Percentiles rank a stretch among this genome's conserved stretches.
Evolutionary conservation across 2,888 invertebrate genomes (phyloP).

Genomic region (Drosophila anomalata): DNA sequence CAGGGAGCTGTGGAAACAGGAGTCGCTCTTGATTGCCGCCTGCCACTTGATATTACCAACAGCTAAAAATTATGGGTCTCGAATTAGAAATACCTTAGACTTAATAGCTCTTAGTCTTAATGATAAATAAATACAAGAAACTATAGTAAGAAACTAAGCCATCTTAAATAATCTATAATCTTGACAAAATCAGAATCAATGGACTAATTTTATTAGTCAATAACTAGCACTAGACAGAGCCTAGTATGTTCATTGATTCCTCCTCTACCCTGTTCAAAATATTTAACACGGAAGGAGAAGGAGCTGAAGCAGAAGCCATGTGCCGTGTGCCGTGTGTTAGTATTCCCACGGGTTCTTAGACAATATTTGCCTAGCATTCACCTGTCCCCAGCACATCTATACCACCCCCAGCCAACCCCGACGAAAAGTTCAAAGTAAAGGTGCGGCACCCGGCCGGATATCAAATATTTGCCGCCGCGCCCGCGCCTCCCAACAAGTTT

Average conservation of each 20-base stretch:
- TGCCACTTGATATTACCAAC: constrained; percentile 58
- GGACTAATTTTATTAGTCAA: not conserved
- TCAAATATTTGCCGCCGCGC: constrained; percentile 42
- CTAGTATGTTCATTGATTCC: not conserved
- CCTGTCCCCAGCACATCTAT: constrained; percentile 2
- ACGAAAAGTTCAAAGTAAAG: constrained; percentile 50
- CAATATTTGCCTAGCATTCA: constrained; percentile 53
- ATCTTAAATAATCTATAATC: too few species aligned
- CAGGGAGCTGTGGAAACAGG: constrained; percentile 2
- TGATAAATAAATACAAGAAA: too few species aligned
- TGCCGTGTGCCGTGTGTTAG: constrained; percentile 19
- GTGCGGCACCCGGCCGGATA: constrained; percentile 25
- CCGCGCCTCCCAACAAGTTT: constrained; percentile 9
- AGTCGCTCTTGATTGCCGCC: constrained; percentile 60
- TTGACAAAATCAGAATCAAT: not conserved
- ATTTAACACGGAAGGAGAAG: not conserved
- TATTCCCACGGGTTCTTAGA: constrained; percentile 54
- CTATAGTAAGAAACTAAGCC: too few species aligned
- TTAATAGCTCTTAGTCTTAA: too few species aligned
- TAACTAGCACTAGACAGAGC: not conserved
- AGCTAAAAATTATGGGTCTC: not conserved
- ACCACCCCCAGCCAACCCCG: not conserved
- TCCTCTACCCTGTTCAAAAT: not conserved
- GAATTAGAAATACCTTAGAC: not conserved
- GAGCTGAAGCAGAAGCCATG: not conserved